Base-by-base conservation (phyloP, 1,140 invertebrate species). In the Temnothorax nylanderi region DNA sequence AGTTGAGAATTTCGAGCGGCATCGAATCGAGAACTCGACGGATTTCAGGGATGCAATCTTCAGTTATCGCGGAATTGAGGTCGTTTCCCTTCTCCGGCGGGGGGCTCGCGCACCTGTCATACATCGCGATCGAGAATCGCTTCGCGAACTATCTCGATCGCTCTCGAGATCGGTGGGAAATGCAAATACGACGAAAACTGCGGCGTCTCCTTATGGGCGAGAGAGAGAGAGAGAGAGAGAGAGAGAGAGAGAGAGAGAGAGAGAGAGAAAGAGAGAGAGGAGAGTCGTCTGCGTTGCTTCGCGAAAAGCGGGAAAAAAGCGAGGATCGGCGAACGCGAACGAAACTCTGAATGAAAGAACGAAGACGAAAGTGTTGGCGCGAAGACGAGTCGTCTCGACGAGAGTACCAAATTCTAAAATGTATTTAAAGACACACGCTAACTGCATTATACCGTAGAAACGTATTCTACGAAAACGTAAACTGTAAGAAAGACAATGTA, bases 401-500 rank as follows among this genome's bases (percentile, higher is more conserved):
- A 94, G 93, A 95, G 94, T 95, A 95, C 93, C 94, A 95, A 95
- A 95, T 95, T 95, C 94, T 95, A 95, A 95, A 94, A 94, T 94
- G 90, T 94, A 94, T 94, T 94, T 94, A 94, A 94, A 93, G 92
- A 88, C 82, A 86, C 87, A 72, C 71, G 91, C 82, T 90, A 90
- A 93, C 69, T 90, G 93, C 94, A 93, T 90, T 94, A 93, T 90
- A 89, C 88, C 92, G 91, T 94, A 95, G 94, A 89, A 87, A 91
- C 75, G 86, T 90, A 90, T 90, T 90, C 87, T 91, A 88, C 89
- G 65, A 72, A 26, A 69, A 81, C 87, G 85, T 91, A 88, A 91
- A 89, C 5, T 32, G 69, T 87, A 91, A 91, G 71, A 49, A 16
- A 41, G 44, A 88, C 89, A 87, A 77, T 89, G 90, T 91, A 90